Base-by-base conservation (phyloP, 2,888 invertebrate genomes). In the Cataglyphis livida region DNA sequence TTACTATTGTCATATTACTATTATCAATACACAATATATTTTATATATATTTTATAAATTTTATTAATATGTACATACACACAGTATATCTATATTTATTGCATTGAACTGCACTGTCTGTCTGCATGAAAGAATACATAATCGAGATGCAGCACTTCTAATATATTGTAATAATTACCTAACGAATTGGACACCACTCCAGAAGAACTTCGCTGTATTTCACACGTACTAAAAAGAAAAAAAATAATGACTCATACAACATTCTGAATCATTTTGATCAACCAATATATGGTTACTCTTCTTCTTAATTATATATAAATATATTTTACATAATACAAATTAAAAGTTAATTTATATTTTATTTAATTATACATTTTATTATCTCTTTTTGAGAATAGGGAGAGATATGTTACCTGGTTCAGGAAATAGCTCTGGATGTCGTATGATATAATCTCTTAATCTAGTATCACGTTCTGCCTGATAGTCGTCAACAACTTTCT, bases 361-460 rank as follows among this genome's bases (percentile, higher is more conserved):
- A 21, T 25, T 57, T 57, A 15, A 25, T 25, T 25, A 18, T 9
- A 3, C 3, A 15, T 25, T 61, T 41, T n/a, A 44, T 68, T 6
- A 15, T 18, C 7, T 66, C 6, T 7, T 70, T 62, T n/a, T 21
- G 54, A 54, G 10, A 41, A 51, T 5, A 62, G 0, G 9, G 18
- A 10, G 1, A 61, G 38, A 7, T 9, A 65, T 48, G 7, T 84
- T 90, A 94, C 94, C 88, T 87, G 94, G 94, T 38, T 85, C 81
- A 18, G 92, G 92, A 87, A 94, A 94, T 82, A 92, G 91, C 71
- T 94, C 93, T 48, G 94, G 94, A 87, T 94, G 93, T 6, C 25
- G 86, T 15, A 65, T 93, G 62, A 94, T 91, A 73, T 94, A 94
- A 84, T 94, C 92, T 32, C 93, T 85, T 7, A 91, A 18, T 35